phyloP scores from a whole-genome alignment of 1,140 invertebrate genomes.

The Orchestia grillus region DNA sequence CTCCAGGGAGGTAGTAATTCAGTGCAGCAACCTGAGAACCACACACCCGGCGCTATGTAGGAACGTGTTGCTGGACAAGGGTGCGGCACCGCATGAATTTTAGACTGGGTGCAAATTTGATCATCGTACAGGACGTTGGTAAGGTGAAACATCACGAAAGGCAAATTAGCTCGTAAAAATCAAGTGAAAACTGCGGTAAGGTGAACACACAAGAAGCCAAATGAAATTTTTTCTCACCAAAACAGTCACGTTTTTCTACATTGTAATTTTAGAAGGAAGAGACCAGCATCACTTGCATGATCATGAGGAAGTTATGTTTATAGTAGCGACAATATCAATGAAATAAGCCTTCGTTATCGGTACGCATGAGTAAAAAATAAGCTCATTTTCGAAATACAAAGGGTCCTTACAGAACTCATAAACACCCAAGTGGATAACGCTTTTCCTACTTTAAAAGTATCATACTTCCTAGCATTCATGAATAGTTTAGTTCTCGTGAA shows the following conservation, averaged over 20 bases:
- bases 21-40: not conserved
- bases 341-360: not conserved
- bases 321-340: not conserved
- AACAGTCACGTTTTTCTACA: not conserved
- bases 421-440: not conserved
- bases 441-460: not conserved
- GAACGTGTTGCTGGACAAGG: not conserved
- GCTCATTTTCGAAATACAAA: not conserved
- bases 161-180: not conserved
- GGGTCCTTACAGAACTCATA: not conserved
- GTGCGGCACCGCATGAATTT: not conserved
- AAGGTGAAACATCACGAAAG: not conserved
- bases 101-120: not conserved
- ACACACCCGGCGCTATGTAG: not conserved
- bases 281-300: not conserved
- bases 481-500: not conserved
- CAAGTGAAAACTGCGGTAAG: not conserved
- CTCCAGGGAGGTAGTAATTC: slow-evolving; percentile 27
- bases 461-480: no score
- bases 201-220: not conserved
- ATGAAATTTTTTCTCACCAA: not conserved
- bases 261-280: not conserved
- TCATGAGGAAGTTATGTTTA: not conserved
- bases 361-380: not conserved
- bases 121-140: not conserved